Evolutionary conservation across 2,888 invertebrate species (phyloP).

Genomic region (Agriopis leucophaearia): DNA sequence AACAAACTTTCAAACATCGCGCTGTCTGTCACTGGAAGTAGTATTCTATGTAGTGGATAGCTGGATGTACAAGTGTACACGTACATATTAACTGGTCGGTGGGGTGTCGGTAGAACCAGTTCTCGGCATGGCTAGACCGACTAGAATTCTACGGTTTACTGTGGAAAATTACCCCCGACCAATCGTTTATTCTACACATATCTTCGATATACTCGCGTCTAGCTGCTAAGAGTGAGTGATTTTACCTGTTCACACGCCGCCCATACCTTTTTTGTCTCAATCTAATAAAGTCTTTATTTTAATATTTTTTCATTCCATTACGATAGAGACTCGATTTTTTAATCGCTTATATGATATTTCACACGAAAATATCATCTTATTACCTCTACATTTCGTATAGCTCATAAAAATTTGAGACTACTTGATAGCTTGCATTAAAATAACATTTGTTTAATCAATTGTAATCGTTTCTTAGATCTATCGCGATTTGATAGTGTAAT

Average conservation of each 20-base stretch:
- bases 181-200: constrained; percentile 28
- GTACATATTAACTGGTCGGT: constrained; percentile 49
- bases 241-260: constrained; percentile 14
- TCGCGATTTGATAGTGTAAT: background rate
- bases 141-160: constrained; percentile 45
- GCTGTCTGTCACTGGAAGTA: constrained; percentile 59
- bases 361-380: too few relatives aligned
- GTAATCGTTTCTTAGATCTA: background rate
- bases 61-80: constrained; percentile 37
- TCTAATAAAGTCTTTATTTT: constrained; percentile 8
- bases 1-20: constrained; percentile 57
- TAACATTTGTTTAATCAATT: constrained; percentile 4
- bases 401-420: background rate
- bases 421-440: background rate
- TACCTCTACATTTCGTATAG: too few relatives aligned
- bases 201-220: constrained; percentile 25
- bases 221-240: constrained; percentile 8
- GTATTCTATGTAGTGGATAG: constrained; percentile 65
- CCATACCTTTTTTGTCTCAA: constrained; percentile 1
- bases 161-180: constrained; percentile 3
- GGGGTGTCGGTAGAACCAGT: constrained; percentile 54
- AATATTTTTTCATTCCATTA: background rate
- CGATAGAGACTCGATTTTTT: too few relatives aligned
- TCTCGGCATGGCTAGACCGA: constrained; percentile 44
- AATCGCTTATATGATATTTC: too few relatives aligned